phyloP scores from a whole-genome alignment of 2,113 vertebrate species.

The Phrynosoma platyrhinos region DNA sequence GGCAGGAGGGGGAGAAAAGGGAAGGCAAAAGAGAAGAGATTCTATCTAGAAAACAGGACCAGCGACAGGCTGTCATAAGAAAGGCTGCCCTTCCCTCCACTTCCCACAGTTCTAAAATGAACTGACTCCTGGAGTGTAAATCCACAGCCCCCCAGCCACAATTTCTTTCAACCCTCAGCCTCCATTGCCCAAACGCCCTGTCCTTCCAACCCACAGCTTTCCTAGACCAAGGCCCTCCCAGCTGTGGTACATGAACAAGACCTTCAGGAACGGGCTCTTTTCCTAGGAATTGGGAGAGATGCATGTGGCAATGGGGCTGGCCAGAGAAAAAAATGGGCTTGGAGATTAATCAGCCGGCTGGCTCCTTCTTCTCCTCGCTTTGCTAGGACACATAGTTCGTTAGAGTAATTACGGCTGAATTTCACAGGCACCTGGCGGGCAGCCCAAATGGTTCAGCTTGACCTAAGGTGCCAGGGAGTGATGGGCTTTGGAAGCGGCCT shows the following conservation, averaged over 20 bases:
- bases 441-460: background rate
- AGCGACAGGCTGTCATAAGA: background rate
- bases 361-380: background rate
- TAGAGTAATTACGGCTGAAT: conserved; percentile 12
- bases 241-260: background rate
- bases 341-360: background rate
- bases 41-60: background rate
- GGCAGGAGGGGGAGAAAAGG: background rate
- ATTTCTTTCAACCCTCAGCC: background rate
- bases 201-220: background rate
- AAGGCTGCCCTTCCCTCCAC: background rate
- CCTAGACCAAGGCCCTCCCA: background rate
- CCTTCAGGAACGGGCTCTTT: background rate
- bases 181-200: background rate
- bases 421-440: conserved; percentile 5
- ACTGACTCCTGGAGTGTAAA: background rate
- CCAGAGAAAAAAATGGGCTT: background rate
- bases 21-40: no score
- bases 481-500: background rate
- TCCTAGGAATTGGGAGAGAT: background rate
- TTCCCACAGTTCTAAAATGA: background rate
- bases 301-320: background rate
- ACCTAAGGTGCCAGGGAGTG: conserved; percentile 6
- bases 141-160: background rate
- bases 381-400: background rate